Conservation (phyloP, 23 tunicate genomes). For the Trididemnum clinides region DNA sequence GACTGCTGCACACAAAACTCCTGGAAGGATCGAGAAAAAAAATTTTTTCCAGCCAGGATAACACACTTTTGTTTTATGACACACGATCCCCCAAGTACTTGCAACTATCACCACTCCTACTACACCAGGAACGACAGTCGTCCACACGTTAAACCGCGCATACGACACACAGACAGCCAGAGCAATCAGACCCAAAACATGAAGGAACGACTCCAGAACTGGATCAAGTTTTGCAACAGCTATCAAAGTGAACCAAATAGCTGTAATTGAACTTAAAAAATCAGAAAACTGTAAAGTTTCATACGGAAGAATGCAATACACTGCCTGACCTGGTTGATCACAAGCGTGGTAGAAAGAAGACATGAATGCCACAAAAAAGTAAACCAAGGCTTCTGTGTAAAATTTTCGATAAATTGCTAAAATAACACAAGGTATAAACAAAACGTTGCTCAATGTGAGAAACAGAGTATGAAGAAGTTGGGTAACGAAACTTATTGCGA, state of each 20-base stretch:
- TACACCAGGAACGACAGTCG: slow-evolving; percentile 52
- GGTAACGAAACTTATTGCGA: slow-evolving; percentile 60
- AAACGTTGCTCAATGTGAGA: slow-evolving; percentile 75
- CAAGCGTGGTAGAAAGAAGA: slow-evolving; percentile 96
- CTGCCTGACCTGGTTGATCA: slow-evolving; percentile 69
- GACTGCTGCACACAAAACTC: slow-evolving; percentile 59
- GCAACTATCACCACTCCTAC: slow-evolving; percentile 52
- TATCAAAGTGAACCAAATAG: slow-evolving; percentile 87
- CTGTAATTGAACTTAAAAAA: slow-evolving; percentile 73
- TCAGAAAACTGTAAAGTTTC: slow-evolving; percentile 94
- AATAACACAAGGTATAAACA: slow-evolving; percentile 67
- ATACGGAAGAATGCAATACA: slow-evolving; percentile 72
- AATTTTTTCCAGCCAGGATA: slow-evolving; percentile 56
- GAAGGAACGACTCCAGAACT: slow-evolving; percentile 55
- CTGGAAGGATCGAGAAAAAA: slow-evolving; percentile 67
- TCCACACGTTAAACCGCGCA: slow-evolving; percentile 76
- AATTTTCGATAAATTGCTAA: slow-evolving; percentile 71
- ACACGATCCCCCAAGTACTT: slow-evolving; percentile 48
- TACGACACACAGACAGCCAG: slow-evolving; percentile 71
- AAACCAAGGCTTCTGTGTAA: slow-evolving; percentile 87
- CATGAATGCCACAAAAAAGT: slow-evolving; percentile 77
- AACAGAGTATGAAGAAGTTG: slow-evolving; percentile 64
- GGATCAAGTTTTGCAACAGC: slow-evolving; percentile 57
- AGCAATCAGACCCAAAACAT: slow-evolving; percentile 66
- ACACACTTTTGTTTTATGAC: slow-evolving; percentile 41